Base-by-base conservation (phyloP, 2,113 vertebrate species). In the Megaceryle maxima region DNA sequence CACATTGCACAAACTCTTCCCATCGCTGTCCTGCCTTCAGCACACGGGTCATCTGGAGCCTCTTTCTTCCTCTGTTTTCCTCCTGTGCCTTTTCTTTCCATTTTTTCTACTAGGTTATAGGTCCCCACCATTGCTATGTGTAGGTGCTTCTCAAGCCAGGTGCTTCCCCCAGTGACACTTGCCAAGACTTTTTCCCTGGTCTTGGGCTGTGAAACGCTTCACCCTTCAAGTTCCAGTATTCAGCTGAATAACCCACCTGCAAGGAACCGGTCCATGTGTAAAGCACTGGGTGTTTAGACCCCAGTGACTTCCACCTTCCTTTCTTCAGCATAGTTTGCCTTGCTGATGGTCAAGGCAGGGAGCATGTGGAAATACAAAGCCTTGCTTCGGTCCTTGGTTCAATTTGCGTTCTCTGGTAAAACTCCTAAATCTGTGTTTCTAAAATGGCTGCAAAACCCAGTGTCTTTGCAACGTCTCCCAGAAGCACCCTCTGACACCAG, bases 1-100 rank as follows among this genome's bases (percentile, higher is more conserved):
- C 1, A 0, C 1, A 14, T 4, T 37, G 68, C 83, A 55, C 82
- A 24, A 6, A 12, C 14, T 4, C 39, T 26, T 51, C 46, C 44
- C 0, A 22, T 4, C 3, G 2, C 64, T 59, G 77, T 29, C 16
- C 69, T 91, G 50, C 60, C 63, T 44, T n/a, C 76, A 74, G 63
- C 75, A 73, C 46, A 5, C 33, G 20, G 82, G 13, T 76, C 63
- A 20, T 12, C 63, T 44, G 48, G 25, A 77, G n/a, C 55, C 33
- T 92, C 67, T 53, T 63, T 2, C 10, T 8, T 2, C 5, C 10
- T 5, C 56, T 10, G 0, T 78, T 78, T 64, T 72, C 37, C 6
- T 83, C 43, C 31, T 29, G 26, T 67, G 56, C 73, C 62, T 90
- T 86, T 80, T 86, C 35, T 77, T 73, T 43, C 33, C 4, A 7